phyloP scores from a whole-genome alignment of 2,113 vertebrate species.

The Parus major region DNA sequence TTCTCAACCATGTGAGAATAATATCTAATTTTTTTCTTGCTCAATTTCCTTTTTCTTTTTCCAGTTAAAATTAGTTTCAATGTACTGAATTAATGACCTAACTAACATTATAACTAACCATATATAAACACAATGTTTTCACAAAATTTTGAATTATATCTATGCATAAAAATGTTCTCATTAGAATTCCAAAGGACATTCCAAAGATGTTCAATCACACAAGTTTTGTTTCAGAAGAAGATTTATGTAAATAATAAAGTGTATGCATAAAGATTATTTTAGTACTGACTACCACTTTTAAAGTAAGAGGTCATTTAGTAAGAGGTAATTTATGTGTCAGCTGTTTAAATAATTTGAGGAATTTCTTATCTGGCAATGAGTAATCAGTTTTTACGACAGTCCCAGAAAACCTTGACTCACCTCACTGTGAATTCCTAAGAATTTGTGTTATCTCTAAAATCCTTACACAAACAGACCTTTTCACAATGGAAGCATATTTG shows the following conservation, averaged over 20 bases:
- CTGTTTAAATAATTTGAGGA: not conserved
- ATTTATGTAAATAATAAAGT: not conserved
- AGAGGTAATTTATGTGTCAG: not conserved
- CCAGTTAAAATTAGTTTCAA: not conserved
- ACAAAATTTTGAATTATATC: not conserved
- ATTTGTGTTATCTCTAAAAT: not conserved
- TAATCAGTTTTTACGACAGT: not conserved
- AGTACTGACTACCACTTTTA: not conserved
- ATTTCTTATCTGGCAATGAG: not conserved
- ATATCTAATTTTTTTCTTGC: not conserved
- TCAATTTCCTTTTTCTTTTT: not conserved
- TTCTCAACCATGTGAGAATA: not conserved
- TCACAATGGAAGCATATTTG: not conserved
- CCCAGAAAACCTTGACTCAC: not conserved
- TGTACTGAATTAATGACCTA: not conserved
- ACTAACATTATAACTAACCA: not conserved
- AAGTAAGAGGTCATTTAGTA: not conserved
- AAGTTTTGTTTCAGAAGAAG: not conserved
- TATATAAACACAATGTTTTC: not conserved
- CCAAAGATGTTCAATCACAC: not conserved
- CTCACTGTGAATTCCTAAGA: not conserved
- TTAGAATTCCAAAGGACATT: not conserved
- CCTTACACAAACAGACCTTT: not conserved
- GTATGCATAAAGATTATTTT: not conserved
- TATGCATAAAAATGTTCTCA: not conserved